Base-by-base conservation (phyloP, 2,797 vertebrate genomes). In the Crax fasciolata region DNA sequence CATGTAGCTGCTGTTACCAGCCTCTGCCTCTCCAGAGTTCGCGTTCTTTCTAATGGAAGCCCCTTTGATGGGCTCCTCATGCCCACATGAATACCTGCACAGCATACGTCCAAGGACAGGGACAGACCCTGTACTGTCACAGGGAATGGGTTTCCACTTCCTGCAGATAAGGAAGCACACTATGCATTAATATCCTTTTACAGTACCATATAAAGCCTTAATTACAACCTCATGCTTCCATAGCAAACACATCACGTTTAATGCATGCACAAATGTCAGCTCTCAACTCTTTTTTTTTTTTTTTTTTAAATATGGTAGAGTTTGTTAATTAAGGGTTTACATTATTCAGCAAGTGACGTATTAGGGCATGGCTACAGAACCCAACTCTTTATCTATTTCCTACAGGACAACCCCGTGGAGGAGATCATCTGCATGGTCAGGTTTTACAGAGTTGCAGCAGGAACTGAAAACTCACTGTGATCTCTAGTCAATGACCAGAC, bases 141-240 rank as follows among this genome's bases (percentile, higher is more conserved):
- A 70, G 63, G 68, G 84, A 92, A 78, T 87, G 67, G 68, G 82
- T 78, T 95, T 83, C 93, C 95, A 95, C 92, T 92, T 79, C 78
- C 77, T 0, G 6, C 84, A 93, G 82, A 89, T 95, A 96, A 94
- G 73, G 66, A 88, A 93, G 46, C 70, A 75, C 65, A 44, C 63
- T 70, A 67, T 72, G 78, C 73, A 78, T 90, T 87, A 52, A 91
- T 95, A 84, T 87, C 46, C 72, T 87, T 68, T 80, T 91, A 80
- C 90, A 90, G 8, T 94, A 92, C 72, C 6, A 1, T 62, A 77
- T 63, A 86, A 95, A 96, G 72, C 62, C 79, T 35, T 96, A 89
- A 96, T 93, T 92, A 96, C 92, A 91, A 84, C 84, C 66, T 93
- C 82, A 87, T 87, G 84, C 67, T 78, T 95, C 65, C 80, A 84